Evolutionary conservation across 2,888 invertebrate genomes (phyloP).

Genomic region (Hydriomena furcata): DNA sequence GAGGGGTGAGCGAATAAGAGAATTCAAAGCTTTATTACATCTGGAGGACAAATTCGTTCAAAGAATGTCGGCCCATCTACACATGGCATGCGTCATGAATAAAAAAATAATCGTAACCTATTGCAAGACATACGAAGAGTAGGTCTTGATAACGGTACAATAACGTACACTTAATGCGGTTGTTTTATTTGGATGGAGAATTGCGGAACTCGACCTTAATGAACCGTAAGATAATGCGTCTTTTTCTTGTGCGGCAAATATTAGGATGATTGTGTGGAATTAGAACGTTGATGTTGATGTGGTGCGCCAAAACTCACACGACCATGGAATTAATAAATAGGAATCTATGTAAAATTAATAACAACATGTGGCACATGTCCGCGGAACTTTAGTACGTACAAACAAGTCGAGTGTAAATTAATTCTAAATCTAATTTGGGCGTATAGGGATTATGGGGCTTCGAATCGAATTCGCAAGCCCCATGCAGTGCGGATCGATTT

Average conservation of each 20-base stretch:
- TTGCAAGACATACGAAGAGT: slow-evolving; percentile 48
- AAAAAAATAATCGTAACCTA: slow-evolving; percentile 48
- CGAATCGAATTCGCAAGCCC: slow-evolving; percentile 2
- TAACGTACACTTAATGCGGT: slow-evolving; percentile 46
- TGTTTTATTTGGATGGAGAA: slow-evolving; percentile 39
- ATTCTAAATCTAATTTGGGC: background rate
- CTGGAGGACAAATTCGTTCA: slow-evolving; percentile 42
- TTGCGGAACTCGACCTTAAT: slow-evolving; percentile 35
- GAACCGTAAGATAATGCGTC: slow-evolving; percentile 31
- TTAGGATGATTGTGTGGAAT: background rate
- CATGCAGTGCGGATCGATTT: slow-evolving; percentile 21
- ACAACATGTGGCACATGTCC: too few relatives aligned
- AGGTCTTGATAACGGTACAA: slow-evolving; percentile 59
- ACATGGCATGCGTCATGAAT: slow-evolving; percentile 58
- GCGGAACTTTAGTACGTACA: too few relatives aligned
- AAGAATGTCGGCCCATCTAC: slow-evolving; percentile 33
- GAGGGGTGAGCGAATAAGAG: slow-evolving; percentile 18
- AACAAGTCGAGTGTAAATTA: background rate
- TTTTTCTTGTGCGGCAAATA: background rate
- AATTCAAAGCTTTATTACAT: slow-evolving; percentile 31
- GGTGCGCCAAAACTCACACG: background rate
- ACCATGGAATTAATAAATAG: too few relatives aligned
- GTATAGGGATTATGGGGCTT: background rate
- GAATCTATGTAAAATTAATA: too few relatives aligned
- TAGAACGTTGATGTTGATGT: background rate